A percentile compares a stretch with the other conserved stretches of the same genome.
phyloP scores from a whole-genome alignment of 2,797 vertebrate species.

The Falco concolor region DNA sequence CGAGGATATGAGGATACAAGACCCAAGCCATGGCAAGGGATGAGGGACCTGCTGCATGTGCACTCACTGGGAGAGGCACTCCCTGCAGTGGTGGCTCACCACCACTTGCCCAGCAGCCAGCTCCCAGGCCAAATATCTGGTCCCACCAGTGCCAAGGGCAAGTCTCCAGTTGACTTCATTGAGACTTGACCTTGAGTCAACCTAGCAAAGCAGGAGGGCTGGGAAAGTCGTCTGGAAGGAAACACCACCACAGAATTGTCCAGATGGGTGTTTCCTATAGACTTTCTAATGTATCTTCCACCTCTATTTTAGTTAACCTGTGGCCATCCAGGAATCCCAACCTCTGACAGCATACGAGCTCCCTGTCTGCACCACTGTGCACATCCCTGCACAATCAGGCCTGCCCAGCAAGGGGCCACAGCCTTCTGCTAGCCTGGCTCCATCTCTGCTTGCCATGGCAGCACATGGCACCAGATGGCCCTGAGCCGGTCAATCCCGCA shows the following conservation, averaged over 20 bases:
- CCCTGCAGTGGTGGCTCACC: fast-evolving
- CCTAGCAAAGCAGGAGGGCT: background rate
- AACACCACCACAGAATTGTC: background rate
- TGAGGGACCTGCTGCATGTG: background rate
- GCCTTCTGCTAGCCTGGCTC: background rate
- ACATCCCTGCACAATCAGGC: background rate
- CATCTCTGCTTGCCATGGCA: background rate
- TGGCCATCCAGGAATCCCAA: background rate
- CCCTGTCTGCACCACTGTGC: fast-evolving
- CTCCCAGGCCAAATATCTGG: background rate
- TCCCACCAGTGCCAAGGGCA: background rate
- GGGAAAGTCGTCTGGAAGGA: background rate
- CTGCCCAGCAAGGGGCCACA: background rate
- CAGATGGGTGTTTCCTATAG: background rate
- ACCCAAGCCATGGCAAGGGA: too few relatives aligned
- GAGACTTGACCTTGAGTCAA: background rate
- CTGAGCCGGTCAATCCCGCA: background rate
- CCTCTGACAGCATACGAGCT: background rate
- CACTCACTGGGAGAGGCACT: background rate
- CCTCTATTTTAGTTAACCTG: background rate
- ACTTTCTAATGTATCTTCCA: background rate
- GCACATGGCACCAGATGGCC: background rate
- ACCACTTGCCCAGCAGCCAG: background rate
- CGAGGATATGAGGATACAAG: background rate
- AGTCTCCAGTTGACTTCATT: background rate